Evolutionary conservation across 2,888 invertebrate genomes (phyloP), one percentile per base, ranked within the genome.

Genomic region (Orthosia cruda): DNA sequence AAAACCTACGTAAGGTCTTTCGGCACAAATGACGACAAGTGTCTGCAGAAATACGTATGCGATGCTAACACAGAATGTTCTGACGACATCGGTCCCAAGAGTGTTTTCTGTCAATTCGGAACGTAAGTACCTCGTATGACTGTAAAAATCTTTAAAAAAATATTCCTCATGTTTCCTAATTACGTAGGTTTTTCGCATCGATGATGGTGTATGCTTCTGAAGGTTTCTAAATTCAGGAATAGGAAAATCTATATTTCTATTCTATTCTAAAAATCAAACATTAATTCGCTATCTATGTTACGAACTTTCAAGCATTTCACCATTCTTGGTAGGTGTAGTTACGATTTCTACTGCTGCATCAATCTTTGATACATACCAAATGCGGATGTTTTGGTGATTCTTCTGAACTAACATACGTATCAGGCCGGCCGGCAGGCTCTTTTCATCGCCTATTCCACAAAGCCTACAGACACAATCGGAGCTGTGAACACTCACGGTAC

Each of bases 51-150:
- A 91, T 98, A 98, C 94, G 97, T 99, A 86, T 99, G 99, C 92
- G 98, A 99, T 89, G 99, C 99, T 40, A 99, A 98, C 94, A 98
- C 97, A 67, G 99, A 99, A 91, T 99, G 99, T 94, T 97, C 98
- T 47, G 97, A 97, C 66, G 99, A 98, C 92, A 98, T 98, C 84
- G 98, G 98, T 95, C 97, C 98, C 95, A 97, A 98, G 97, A 98
- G 98, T 89, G 98, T 99, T 89, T 98, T 99, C 97, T 99, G 99
- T 91, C 99, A 99, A 95, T 97, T 99, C 89, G 99, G 99, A 98
- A 98, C 98, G 99, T 99, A 96, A 98, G 98, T 97, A 83, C 45
- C 15, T 12, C 4, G 16, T 26, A 0, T 45, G 12, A 12, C 45
- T 23, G 26, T 69, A 16, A 23, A 47, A 1, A 40, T 9, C 40